These are phyloP conservation scores for Anoplopoma fimbria DNA, from an alignment of 2,113 vertebrate genomes.

Conservation along the genomic window DNA sequence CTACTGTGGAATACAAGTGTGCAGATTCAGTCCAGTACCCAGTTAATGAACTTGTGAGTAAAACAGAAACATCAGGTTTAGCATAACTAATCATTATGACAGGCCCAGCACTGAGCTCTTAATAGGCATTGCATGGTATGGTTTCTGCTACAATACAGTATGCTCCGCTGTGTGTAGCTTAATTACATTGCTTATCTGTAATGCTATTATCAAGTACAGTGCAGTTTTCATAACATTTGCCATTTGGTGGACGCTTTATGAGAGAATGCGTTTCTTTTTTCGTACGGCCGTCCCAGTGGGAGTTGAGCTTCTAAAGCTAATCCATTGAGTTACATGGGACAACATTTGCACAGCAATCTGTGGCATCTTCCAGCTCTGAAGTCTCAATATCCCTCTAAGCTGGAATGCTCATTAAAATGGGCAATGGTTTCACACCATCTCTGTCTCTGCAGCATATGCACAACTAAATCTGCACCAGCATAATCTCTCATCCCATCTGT, in stretches of 20 bases:
- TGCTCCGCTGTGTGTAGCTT: constrained; percentile 55
- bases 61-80: constrained; percentile 62
- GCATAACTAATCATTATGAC: constrained; percentile 69
- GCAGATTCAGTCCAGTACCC: constrained; percentile 19
- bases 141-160: constrained; percentile 40
- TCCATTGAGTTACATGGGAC: constrained; percentile 60
- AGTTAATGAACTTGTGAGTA: constrained; percentile 44
- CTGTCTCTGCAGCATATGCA: constrained; percentile 61
- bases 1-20: constrained; percentile 12
- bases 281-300: constrained; percentile 32
- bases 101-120: constrained; percentile 44
- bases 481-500: constrained; percentile 63
- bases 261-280: constrained; percentile 31
- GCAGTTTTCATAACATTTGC: constrained; percentile 60
- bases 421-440: constrained; percentile 48
- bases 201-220: constrained; percentile 61
- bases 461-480: constrained; percentile 59
- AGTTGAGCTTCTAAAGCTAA: constrained; percentile 58
- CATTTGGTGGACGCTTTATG: constrained; percentile 49
- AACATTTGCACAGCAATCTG: constrained; percentile 66
- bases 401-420: constrained; percentile 64
- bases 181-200: constrained; percentile 72
- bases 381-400: constrained; percentile 67
- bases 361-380: constrained; percentile 61
- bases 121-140: constrained; percentile 43